These are phyloP conservation scores for Himalopsyche kuldschensis DNA, from an alignment of 2,888 invertebrate genomes.

Conservation along the genomic window DNA sequence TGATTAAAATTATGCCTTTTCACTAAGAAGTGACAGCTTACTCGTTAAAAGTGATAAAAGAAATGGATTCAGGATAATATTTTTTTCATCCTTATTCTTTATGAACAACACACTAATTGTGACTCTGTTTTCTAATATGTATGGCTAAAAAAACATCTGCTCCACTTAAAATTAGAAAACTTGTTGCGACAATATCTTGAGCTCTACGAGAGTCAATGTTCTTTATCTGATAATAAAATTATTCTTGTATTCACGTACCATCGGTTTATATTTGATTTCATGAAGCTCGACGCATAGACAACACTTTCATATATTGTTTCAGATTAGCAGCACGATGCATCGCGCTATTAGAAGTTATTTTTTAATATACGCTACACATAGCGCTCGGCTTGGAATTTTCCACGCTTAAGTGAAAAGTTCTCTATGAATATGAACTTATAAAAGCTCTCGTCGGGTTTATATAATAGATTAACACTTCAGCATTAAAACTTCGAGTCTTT, in stretches of 20 bases:
- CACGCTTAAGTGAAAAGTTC: neutral
- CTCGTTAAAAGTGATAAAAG: too few species aligned
- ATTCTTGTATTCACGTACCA: neutral
- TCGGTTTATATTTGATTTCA: neutral
- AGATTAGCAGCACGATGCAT: neutral
- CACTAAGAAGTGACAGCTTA: too few species aligned
- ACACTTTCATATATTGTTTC: neutral
- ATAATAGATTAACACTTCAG: neutral
- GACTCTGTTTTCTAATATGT: too few species aligned
- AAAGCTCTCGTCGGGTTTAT: neutral
- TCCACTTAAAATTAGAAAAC: too few species aligned
- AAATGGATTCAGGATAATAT: too few species aligned
- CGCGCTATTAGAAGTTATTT: neutral
- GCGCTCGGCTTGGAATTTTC: neutral
- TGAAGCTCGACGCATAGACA: neutral
- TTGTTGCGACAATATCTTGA: too few species aligned
- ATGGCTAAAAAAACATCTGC: too few species aligned
- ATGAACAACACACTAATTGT: too few species aligned
- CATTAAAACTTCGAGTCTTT: neutral
- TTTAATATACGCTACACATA: neutral
- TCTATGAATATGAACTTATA: neutral
- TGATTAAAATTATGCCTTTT: too few species aligned
- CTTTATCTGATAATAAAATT: neutral
- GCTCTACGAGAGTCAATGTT: neutral
- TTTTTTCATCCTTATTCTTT: too few species aligned